Base-by-base conservation (phyloP, 2,888 invertebrate species). In the Eristalis arbustorum region DNA sequence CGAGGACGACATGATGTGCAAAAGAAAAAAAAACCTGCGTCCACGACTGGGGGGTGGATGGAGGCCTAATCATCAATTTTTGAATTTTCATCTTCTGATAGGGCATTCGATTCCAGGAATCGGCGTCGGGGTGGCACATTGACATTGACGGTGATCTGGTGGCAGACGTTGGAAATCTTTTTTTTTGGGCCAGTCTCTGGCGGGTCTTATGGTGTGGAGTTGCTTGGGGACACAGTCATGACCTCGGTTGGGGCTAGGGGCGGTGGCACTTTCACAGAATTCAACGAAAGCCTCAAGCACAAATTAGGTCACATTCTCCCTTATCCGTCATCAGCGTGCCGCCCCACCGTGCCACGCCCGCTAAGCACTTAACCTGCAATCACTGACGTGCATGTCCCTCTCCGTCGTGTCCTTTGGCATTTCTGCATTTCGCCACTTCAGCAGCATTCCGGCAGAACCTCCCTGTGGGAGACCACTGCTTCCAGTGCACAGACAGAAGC, bases 1-100 rank as follows among this genome's bases (percentile, higher is more conserved):
- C 49, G 49, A 49, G 8, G 49, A 49, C 18, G 49, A 25, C 25
- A 25, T 25, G 25, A 18, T n/a, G 1, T 14, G 18, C n/a, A n/a
- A n/a, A n/a, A n/a, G n/a, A n/a, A n/a, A n/a, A n/a, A n/a, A n/a
- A 49, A n/a, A 6, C 6, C n/a, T 18, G 49, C 18, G 49, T 18
- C 49, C 49, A 42, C 18, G 2, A 10, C 6, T 6, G 18, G 49
- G 18, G 8, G 5, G 1, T 1, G 18, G 62, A 37, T 56, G 62
- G 62, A n/a, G 68, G 63, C 62, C 59, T 40, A 56, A 64, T 6
- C 42, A 78, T 78, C 68, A 74, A 74, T 74, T 78, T 62, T 40
- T 66, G 61, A 69, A 77, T 73, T 73, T 73, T 59, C 57, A 69
- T 78, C 49, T 61, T 59, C 23, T 40, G 56, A 67, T 25, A 22